Evolutionary conservation across 2,113 vertebrate species (phyloP), one percentile per base, ranked within the genome.

Genomic region (Sitta europaea): DNA sequence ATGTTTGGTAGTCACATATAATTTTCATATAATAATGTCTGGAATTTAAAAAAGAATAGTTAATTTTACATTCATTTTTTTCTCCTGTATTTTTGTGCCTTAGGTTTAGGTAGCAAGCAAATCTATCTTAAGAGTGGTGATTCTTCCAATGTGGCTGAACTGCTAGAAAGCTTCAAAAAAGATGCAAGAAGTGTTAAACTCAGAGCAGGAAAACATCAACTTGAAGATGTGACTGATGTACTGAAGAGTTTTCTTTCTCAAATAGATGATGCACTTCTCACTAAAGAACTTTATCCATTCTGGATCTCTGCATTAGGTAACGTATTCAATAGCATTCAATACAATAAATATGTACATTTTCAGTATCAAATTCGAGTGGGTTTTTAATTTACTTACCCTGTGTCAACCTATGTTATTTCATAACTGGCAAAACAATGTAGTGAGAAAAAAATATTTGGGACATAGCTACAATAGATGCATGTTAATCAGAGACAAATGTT

Each of bases 281-380:
- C 98, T 73, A 99, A 99, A 97, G 99, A 99, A 97, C 98, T 99
- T 45, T 99, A 99, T 94, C 99, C 99, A 0, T 99, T 99, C 86
- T 99, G 99, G 99, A 98, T 99, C 91, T 98, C 99, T 29, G 98
- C 98, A 19, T 97, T 99, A 97, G 99, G 99, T 99, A 98, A 96
- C 48, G 6, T 36, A 20, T 53, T 42, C 10, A 25, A 5, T 61
- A 62, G 13, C 9, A 43, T 35, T 93, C 43, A 28, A 9, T 82
- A 33, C 9, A 51, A 47, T 12, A 65, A 68, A 82, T 51, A 48
- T 40, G 15, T 38, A 36, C 8, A 12, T 86, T 81, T 68, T 62
- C 38, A 63, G 12, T 74, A 54, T 68, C 7, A 50, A 27, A 31
- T 62, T 47, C 73, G 47, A 61, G 33, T 7, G 17, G 1, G 2